These are phyloP conservation scores for Nilaparvata lugens DNA, from an alignment of 1,140 invertebrate species.

Conservation along the genomic window DNA sequence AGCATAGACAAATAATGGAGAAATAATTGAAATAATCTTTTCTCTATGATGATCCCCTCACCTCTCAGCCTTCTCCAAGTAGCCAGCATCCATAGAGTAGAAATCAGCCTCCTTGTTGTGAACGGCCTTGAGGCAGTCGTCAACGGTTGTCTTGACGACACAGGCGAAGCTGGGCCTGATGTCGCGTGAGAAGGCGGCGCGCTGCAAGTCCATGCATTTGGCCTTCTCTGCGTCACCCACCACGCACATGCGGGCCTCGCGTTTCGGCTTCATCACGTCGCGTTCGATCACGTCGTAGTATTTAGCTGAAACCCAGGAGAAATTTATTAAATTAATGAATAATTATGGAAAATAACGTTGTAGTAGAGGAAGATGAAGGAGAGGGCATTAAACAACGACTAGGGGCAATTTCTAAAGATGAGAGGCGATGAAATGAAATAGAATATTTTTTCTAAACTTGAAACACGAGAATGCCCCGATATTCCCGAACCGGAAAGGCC, in stretches of 20 bases:
- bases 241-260: constrained; percentile 50
- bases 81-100: constrained; percentile 49
- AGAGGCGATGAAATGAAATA: too few species aligned
- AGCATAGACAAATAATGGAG: too few species aligned
- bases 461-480: too few species aligned
- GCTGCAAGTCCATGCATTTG: constrained; percentile 56
- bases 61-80: constrained; percentile 44
- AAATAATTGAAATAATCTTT: too few species aligned
- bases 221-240: constrained; percentile 45
- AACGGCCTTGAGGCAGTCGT: constrained; percentile 58
- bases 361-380: not conserved
- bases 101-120: constrained; percentile 49
- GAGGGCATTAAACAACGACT: not conserved
- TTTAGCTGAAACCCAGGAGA: constrained; percentile 42
- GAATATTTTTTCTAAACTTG: too few species aligned
- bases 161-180: constrained; percentile 61
- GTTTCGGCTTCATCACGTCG: constrained; percentile 47
- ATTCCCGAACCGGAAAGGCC: too few species aligned
- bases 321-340: too few species aligned
- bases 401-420: not conserved
- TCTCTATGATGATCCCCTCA: constrained; percentile 23
- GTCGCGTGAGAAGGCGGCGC: constrained; percentile 59
- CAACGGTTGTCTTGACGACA: constrained; percentile 40
- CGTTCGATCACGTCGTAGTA: constrained; percentile 71
- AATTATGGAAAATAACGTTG: too few species aligned